Evolutionary conservation across 2,113 vertebrate species (phyloP), one percentile per base, ranked within the genome.

Genomic region (Ploceus nigricollis): DNA sequence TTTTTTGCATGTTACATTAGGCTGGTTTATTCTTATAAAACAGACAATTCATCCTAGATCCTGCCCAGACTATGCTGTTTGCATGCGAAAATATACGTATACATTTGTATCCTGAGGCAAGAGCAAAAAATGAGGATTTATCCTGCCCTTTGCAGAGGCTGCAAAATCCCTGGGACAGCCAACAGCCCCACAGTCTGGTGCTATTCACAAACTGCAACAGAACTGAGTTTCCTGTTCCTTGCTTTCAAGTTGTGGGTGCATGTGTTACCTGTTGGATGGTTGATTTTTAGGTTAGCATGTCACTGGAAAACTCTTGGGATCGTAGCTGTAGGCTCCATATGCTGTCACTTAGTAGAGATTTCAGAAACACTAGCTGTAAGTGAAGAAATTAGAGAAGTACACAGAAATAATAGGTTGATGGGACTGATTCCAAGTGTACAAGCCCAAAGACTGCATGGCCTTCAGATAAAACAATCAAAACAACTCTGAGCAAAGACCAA

Each of bases 151-250:
- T 47, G 33, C 37, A 70, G 44, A 72, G 45, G 20, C 10, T 93
- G 54, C 19, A 40, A 28, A 18, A 50, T 54, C 53, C 60, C 24
- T 79, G 58, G 92, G 87, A 90, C 80, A 84, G 86, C 33, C 80
- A 96, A 95, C 85, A 96, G 95, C 96, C 87, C 96, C 96, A 96
- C 95, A 66, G 84, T 69, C 93, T 96, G 97, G 96, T 69, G 45
- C 48, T 39, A 24, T 21, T 78, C 51, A 40, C 7, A 66, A 21
- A 97, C 50, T 97, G 83, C 97, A 96, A 31, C 40, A 70, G 40
- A 83, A 61, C 14, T 0, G 14, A 77, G 20, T 24, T 83, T 5
- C 79, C n/a, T 27, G 13, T 35, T 56, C 31, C n/a, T 53, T 69
- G 28, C 45, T 93, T 57, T 69, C 1, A 1, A 21, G 30, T 14